Percentiles rank a stretch among this genome's conserved stretches.
Conservation (phyloP, 2,113 vertebrate genomes). For the Oriolus oriolus region DNA sequence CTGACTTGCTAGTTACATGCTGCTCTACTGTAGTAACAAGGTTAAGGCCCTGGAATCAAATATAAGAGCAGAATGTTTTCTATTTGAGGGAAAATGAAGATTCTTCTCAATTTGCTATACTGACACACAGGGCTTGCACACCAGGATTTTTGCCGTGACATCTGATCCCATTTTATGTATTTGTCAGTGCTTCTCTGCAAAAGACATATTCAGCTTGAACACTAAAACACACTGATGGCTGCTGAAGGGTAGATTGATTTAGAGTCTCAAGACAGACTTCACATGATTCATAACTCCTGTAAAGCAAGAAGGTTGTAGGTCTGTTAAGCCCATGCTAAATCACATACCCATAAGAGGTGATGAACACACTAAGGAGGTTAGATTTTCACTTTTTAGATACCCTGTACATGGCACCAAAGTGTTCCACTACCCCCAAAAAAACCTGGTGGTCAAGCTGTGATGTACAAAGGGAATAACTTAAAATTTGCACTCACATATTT, state of each 20-base stretch:
- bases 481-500: not conserved
- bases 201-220: not conserved
- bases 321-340: not conserved
- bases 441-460: not conserved
- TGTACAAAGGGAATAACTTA: not conserved
- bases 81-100: not conserved
- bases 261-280: not conserved
- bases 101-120: not conserved
- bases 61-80: not conserved
- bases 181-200: not conserved
- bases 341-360: not conserved
- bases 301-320: not conserved
- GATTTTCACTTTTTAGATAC: not conserved
- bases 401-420: not conserved
- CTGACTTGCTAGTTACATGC: not conserved
- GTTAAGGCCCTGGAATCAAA: conserved; percentile 4
- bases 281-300: not conserved
- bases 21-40: not conserved
- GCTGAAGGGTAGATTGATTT: not conserved
- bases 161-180: not conserved
- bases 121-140: not conserved
- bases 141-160: not conserved
- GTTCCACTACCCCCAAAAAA: not conserved
- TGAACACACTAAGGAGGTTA: not conserved
- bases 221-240: not conserved